phyloP scores from a whole-genome alignment of 2,888 invertebrate species.

The Caenorhabditis afra region DNA sequence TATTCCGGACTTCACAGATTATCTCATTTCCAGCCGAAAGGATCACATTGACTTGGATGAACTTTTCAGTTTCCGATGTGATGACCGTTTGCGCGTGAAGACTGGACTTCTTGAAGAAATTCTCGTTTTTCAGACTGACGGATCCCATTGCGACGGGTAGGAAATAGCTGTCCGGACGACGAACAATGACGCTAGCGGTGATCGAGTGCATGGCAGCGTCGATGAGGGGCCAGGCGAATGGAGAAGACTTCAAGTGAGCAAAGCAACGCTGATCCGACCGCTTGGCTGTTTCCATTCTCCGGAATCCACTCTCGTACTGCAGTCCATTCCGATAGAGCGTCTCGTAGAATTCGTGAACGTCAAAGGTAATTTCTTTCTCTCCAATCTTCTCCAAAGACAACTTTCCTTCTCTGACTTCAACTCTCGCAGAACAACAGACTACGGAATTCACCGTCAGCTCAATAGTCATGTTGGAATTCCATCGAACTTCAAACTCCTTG shows the following conservation, averaged over 20 bases:
- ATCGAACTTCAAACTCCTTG: slow-evolving; percentile 36
- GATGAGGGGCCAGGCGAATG: slow-evolving; percentile 61
- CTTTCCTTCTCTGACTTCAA: slow-evolving; percentile 20
- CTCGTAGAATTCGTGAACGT: slow-evolving; percentile 65
- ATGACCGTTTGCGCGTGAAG: slow-evolving; percentile 43
- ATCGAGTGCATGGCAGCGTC: slow-evolving; percentile 65
- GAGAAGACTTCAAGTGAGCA: slow-evolving; percentile 43
- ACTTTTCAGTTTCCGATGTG: slow-evolving; percentile 65
- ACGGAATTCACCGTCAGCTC: slow-evolving; percentile 30
- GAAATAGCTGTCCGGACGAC: slow-evolving; percentile 57
- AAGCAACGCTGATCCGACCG: slow-evolving; percentile 49
- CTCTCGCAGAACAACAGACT: slow-evolving; percentile 31
- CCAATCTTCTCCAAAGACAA: background rate
- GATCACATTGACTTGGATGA: slow-evolving; percentile 64
- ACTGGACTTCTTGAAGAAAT: slow-evolving; percentile 10
- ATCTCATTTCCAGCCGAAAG: slow-evolving; percentile 39
- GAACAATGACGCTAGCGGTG: slow-evolving; percentile 46
- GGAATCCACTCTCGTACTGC: slow-evolving; percentile 65
- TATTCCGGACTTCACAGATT: slow-evolving; percentile 60
- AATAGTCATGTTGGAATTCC: slow-evolving; percentile 52
- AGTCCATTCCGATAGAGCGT: slow-evolving; percentile 62
- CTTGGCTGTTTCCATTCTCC: slow-evolving; percentile 39
- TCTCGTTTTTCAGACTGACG: slow-evolving; percentile 23
- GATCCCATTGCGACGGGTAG: slow-evolving; percentile 61
- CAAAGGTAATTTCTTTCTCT: slow-evolving; percentile 29